These are phyloP conservation scores for Calameuta filiformis DNA, from an alignment of 2,888 invertebrate species.

Conservation along the genomic window DNA sequence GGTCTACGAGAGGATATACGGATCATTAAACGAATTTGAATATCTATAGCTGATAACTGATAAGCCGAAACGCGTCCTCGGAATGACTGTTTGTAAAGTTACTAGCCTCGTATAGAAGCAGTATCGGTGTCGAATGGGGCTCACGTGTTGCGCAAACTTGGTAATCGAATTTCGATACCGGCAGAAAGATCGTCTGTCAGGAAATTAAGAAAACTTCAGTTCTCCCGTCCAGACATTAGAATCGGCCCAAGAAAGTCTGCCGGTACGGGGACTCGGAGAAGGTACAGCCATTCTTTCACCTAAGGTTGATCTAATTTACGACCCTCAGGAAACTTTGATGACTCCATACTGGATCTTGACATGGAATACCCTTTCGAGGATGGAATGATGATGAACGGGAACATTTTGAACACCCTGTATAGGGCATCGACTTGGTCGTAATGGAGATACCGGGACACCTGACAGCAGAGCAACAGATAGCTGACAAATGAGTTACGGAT, in stretches of 20 bases:
- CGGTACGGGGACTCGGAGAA: background rate
- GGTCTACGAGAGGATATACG: too few species aligned
- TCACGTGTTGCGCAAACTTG: background rate
- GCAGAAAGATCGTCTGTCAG: background rate
- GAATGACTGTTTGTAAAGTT: too few species aligned
- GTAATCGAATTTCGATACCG: background rate
- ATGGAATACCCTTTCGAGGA: conserved; percentile 56
- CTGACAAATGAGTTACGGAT: conserved; percentile 43
- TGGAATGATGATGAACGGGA: conserved; percentile 49
- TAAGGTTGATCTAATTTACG: background rate
- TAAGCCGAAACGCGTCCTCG: too few species aligned
- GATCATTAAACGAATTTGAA: too few species aligned
- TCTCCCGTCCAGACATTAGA: background rate
- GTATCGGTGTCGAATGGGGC: too few species aligned
- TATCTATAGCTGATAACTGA: too few species aligned
- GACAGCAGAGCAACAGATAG: conserved; percentile 47
- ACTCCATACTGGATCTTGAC: conserved; percentile 55
- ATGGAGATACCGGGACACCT: conserved; percentile 52
- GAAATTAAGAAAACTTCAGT: conserved; percentile 1
- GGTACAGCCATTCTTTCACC: background rate
- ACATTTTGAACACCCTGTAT: conserved; percentile 50
- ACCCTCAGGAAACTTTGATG: conserved; percentile 54
- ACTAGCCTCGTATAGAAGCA: too few species aligned
- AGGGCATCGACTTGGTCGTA: conserved; percentile 53
- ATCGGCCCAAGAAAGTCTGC: background rate